These are phyloP conservation scores for Streptopelia turtur DNA, from an alignment of 2,797 vertebrate genomes.

Conservation along the genomic window DNA sequence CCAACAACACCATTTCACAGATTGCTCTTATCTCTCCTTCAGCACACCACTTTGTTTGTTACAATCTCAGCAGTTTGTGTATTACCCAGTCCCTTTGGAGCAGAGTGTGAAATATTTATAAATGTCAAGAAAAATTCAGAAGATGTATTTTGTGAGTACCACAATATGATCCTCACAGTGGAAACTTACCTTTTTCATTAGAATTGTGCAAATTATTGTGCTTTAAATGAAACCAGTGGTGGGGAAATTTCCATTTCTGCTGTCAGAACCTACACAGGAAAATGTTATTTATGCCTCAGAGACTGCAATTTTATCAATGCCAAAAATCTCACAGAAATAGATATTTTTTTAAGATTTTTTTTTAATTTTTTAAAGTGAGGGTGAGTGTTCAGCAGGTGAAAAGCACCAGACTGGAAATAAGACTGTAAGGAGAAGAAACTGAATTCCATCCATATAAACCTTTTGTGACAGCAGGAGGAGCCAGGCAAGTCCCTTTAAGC, in stretches of 20 bases:
- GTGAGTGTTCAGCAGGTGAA: not conserved
- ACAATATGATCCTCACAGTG: not conserved
- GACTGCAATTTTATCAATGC: not conserved
- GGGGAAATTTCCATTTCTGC: not conserved
- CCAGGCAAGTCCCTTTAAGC: not conserved
- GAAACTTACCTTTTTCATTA: conserved; percentile 16
- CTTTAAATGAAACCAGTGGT: not conserved
- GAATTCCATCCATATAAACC: not conserved
- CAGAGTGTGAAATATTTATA: conserved; percentile 43
- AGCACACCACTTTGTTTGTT: not conserved
- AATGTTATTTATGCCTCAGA: not conserved
- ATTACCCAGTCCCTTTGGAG: not conserved
- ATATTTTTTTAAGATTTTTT: not conserved
- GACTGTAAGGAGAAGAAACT: not conserved
- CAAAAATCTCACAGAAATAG: not conserved
- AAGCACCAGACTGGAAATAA: not conserved
- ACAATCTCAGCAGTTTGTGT: conserved; percentile 19
- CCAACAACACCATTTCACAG: not conserved
- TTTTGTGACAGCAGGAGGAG: not conserved
- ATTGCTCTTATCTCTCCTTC: not conserved
- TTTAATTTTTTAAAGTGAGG: not conserved
- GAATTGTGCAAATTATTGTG: not conserved
- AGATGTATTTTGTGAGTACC: not conserved
- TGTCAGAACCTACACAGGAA: not conserved
- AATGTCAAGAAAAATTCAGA: conserved; percentile 32